Evolutionary conservation across 1,140 invertebrate genomes (phyloP).

Genomic region (Pantala flavescens): DNA sequence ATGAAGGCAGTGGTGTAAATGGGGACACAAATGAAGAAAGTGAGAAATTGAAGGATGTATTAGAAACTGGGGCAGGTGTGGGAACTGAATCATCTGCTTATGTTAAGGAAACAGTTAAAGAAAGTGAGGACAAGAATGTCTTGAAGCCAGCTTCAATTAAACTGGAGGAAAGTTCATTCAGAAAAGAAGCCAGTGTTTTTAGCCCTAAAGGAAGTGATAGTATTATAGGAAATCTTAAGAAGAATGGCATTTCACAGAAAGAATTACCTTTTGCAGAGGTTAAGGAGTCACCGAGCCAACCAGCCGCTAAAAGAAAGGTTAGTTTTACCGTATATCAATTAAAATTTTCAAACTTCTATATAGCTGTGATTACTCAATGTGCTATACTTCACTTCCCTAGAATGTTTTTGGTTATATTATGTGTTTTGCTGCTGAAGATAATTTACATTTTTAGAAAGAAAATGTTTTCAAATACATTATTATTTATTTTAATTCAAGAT

Average conservation of each 20-base stretch:
- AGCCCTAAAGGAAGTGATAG: background rate
- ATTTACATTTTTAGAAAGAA: no score
- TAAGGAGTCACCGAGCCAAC: background rate
- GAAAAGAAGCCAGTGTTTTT: background rate
- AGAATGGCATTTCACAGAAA: background rate
- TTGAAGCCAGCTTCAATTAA: background rate
- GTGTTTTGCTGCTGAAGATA: no score
- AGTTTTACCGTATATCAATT: background rate
- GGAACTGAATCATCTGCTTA: background rate
- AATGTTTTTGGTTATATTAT: no score
- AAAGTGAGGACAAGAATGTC: background rate
- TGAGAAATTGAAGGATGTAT: background rate
- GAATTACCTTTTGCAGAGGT: background rate
- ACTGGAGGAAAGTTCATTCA: background rate
- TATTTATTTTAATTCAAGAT: no score
- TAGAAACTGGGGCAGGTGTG: background rate
- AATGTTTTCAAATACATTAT: no score
- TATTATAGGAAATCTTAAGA: background rate
- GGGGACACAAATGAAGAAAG: slow-evolving; percentile 16
- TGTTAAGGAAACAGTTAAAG: background rate
- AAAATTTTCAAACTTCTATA: no score
- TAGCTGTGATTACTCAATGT: no score
- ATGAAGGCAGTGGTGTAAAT: background rate
- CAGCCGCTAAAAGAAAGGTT: background rate
- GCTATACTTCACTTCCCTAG: no score